Evolutionary conservation across 2,888 invertebrate species (phyloP), one percentile per base, ranked within the genome.

Genomic region (Digitonthophagus gazella): DNA sequence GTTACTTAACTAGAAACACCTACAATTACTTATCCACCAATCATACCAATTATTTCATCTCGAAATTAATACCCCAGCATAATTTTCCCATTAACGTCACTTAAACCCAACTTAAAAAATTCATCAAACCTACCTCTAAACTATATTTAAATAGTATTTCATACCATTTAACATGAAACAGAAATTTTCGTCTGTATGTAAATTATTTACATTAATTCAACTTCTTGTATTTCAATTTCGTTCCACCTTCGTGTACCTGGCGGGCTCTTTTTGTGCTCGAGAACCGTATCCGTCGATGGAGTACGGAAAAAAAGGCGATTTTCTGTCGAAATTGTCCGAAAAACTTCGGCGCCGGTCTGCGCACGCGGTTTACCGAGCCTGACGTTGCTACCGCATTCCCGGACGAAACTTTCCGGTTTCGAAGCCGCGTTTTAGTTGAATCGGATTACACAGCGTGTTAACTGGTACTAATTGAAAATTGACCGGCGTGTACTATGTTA

Each of bases 361-460:
- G 28, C 28, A 44, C 11, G 22, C 22, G 28, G 28, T 11, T 1
- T 5, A 44, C 2, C 6, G 28, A 44, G 28, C 2, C 28, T 44
- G 28, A 44, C 11, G 28, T 11, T 44, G 28, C 28, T 44, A 44
- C 28, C 19, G 19, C 61, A 61, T 61, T 61, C 20, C 20, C 20
- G 20, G 19, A 20, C 20, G 61, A 61, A 61, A 61, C 19, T 61
- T 61, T 61, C 61, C 61, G 61, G 19, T 44, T 61, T 18, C 19
- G 8, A 20, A n/a, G 61, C 16, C 61, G 61, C 61, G 20, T 61
- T 61, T n/a, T 61, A 61, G 20, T n/a, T 61, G 61, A 61, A 61
- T 61, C 61, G 61, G 20, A 61, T 61, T 61, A 61, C 61, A 61
- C 61, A 61, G 18, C 61, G 61, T 5, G 61, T 61, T 61, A 61